A percentile compares a stretch with the other conserved stretches of the same genome.
These are phyloP conservation scores for Otolemur crassicaudatus DNA, from an alignment of 2,797 vertebrate genomes.

Conservation along the genomic window DNA sequence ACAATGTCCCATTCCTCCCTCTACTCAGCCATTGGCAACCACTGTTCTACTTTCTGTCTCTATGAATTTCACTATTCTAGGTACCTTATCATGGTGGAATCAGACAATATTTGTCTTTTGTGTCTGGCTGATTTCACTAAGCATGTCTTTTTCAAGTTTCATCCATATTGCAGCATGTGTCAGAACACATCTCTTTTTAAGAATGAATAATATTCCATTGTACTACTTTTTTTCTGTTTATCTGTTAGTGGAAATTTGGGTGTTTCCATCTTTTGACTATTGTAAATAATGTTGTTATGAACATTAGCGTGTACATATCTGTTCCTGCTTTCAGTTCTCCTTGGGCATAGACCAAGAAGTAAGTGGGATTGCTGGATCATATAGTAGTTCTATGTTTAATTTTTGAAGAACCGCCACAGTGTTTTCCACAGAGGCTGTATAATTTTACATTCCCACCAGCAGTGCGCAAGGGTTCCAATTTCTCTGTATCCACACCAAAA, in stretches of 20 bases:
- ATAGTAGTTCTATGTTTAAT: neutral
- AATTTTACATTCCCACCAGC: neutral
- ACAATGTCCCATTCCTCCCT: neutral
- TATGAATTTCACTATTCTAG: neutral
- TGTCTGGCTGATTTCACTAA: neutral
- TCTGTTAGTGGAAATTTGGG: neutral
- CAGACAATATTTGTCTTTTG: neutral
- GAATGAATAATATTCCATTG: neutral
- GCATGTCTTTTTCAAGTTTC: neutral
- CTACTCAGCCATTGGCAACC: neutral
- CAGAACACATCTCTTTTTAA: conserved; percentile 14
- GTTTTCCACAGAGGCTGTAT: neutral
- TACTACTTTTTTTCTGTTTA: neutral
- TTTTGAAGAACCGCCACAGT: neutral
- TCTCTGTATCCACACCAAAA: neutral
- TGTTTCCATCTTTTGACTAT: neutral
- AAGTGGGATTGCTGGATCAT: neutral
- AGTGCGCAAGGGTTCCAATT: neutral
- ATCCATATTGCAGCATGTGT: neutral
- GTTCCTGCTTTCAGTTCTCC: neutral
- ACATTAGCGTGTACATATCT: neutral
- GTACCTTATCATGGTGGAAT: neutral
- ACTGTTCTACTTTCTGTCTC: neutral
- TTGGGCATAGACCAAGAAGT: neutral
- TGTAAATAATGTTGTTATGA: neutral